A percentile compares a stretch with the other conserved stretches of the same genome.
These are phyloP conservation scores for Turnix velox DNA, from an alignment of 2,113 vertebrate species.

Conservation along the genomic window DNA sequence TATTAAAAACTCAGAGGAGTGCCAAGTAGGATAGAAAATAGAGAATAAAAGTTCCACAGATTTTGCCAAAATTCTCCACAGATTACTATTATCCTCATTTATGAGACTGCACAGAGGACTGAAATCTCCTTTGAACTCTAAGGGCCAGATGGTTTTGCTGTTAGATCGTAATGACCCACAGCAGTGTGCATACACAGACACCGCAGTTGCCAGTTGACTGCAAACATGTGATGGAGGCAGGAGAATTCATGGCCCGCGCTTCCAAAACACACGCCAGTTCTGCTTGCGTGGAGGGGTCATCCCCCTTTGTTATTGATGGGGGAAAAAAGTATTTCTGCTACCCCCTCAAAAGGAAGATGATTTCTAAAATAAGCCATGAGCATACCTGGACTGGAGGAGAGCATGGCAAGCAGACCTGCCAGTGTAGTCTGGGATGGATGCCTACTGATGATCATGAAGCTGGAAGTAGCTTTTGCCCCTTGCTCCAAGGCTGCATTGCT, in stretches of 20 bases:
- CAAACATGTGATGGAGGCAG: background rate
- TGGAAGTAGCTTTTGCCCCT: background rate
- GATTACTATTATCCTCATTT: constrained; percentile 63
- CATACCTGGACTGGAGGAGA: background rate
- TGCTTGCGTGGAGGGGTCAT: background rate
- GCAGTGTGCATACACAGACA: constrained; percentile 18
- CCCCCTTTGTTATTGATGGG: background rate
- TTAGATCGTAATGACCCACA: constrained; percentile 60
- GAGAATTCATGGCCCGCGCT: constrained; percentile 16
- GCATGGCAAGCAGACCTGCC: accelerated
- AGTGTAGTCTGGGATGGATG: background rate
- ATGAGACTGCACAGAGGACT: constrained; percentile 55
- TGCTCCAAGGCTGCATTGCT: background rate
- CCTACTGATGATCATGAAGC: background rate
- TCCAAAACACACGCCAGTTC: background rate
- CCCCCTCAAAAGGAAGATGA: background rate
- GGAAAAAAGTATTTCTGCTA: background rate
- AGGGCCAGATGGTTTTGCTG: constrained; percentile 67
- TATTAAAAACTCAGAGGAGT: constrained; percentile 35
- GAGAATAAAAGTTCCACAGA: constrained; percentile 57
- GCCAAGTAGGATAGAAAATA: constrained; percentile 50
- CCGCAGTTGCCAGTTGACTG: constrained; percentile 30
- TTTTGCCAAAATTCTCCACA: constrained; percentile 63
- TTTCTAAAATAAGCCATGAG: background rate
- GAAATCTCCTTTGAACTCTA: constrained; percentile 66